Conservation (phyloP, 2,113 vertebrate species). For the Takifugu flavidus region DNA sequence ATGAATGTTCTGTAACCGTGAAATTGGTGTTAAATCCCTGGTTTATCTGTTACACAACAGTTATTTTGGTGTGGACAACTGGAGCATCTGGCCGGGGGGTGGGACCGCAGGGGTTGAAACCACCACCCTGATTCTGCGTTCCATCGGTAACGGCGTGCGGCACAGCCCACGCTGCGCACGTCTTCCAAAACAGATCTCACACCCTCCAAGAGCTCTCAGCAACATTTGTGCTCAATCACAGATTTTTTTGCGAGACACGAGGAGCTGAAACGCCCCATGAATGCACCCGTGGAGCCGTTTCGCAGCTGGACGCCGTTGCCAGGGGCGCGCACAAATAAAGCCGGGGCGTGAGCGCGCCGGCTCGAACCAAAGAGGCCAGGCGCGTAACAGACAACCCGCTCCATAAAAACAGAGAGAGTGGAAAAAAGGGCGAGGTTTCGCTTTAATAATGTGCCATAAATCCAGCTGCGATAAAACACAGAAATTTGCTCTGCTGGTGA, state of each 20-base stretch:
- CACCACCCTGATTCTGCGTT: not conserved
- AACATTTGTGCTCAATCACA: not conserved
- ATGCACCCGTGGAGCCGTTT: conserved; percentile 6
- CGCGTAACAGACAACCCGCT: conserved; percentile 5
- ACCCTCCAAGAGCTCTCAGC: not conserved
- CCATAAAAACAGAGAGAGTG: conserved; percentile 9
- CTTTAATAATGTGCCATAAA: not conserved
- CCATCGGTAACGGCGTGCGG: too few species aligned
- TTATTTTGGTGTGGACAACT: too few species aligned
- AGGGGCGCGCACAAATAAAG: too few species aligned
- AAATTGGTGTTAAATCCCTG: too few species aligned
- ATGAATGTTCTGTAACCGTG: too few species aligned
- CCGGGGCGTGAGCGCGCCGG: too few species aligned
- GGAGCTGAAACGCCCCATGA: not conserved
- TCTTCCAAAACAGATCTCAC: conserved; percentile 29
- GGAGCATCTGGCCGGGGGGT: too few species aligned
- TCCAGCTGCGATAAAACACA: conserved; percentile 18
- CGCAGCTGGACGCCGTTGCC: conserved; percentile 1
- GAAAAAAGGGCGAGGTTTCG: conserved; percentile 8
- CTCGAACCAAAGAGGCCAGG: too few species aligned
- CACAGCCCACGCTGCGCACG: not conserved
- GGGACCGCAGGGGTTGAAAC: too few species aligned
- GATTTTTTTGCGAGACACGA: conserved; percentile 16
- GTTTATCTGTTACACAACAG: too few species aligned
- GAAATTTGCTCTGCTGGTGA: not conserved